phyloP scores from a whole-genome alignment of 2,797 vertebrate species.

The Oreortyx pictus region DNA sequence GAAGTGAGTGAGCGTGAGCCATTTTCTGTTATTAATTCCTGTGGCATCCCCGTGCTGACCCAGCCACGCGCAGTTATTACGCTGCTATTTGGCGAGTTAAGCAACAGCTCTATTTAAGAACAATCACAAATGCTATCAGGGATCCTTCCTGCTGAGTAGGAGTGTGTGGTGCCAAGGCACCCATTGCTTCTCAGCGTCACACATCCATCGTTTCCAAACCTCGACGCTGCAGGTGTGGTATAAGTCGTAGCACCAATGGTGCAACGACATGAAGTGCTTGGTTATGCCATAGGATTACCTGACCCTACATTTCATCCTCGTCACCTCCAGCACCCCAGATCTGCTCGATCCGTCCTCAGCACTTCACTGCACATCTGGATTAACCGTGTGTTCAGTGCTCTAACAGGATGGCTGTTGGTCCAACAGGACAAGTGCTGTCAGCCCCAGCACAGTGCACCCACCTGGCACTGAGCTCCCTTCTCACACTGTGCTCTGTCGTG shows the following conservation, averaged over 20 bases:
- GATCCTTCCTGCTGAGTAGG: constrained; percentile 51
- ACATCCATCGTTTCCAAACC: background rate
- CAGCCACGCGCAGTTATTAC: background rate
- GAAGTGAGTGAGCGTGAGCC: constrained; percentile 55
- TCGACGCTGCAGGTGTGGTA: background rate
- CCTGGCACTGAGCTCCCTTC: accelerated
- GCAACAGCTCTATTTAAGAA: constrained; percentile 60
- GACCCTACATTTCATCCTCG: background rate
- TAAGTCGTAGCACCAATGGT: accelerated
- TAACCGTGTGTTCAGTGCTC: background rate
- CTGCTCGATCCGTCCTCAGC: background rate
- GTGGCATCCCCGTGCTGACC: constrained; percentile 45
- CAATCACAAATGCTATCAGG: constrained; percentile 22
- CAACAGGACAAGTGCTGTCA: background rate
- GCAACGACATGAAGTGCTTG: accelerated
- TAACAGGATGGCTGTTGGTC: background rate
- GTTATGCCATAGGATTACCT: background rate
- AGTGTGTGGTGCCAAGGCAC: constrained; percentile 16
- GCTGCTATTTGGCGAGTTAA: background rate
- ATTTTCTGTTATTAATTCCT: constrained; percentile 62
- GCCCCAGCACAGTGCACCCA: accelerated
- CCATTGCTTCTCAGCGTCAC: background rate
- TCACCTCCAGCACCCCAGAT: background rate
- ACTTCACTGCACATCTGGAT: background rate
- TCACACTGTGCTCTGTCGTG: background rate